Base-by-base conservation (phyloP, 2,797 vertebrate species). In the Hapalemur alaotrensis region DNA sequence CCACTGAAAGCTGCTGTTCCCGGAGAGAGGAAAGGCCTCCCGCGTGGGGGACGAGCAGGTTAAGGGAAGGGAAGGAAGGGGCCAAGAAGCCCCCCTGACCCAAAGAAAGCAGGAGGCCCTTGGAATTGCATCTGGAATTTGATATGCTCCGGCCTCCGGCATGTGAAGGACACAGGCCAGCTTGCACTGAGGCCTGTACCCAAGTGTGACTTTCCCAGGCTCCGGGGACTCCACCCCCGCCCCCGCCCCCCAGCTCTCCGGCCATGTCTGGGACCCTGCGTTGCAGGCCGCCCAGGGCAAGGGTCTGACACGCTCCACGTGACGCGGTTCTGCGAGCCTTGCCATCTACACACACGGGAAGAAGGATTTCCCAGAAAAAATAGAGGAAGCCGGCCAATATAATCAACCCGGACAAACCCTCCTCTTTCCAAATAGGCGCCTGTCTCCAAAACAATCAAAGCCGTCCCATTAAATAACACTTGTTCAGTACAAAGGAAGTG, bases 381-480 rank as follows among this genome's bases (percentile, higher is more conserved):
- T 57, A 98, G 59, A 79, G 17, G 0, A 90, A 95, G 96, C 91
- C 17, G 91, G 98, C 98, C 98, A 98, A 95, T 83, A 81, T 82
- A 97, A 98, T 97, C 98, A 98, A 48, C 93, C 96, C 92, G 32
- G 81, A 97, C 96, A 95, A 96, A 92, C 97, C 97, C 96, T 85
- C 92, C 95, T 97, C 97, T 95, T 94, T 50, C 93, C 95, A 96
- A 98, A 98, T 38, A 95, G 89, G 94, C 76, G 38, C 73, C 86
- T 92, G 91, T 97, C 94, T 98, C 98, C 98, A 98, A 98, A 98
- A 98, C 98, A 98, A 98, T 98, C 98, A 97, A 87, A 97, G 94
- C 95, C 54, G 95, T 79, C 85, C 89, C 90, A 67, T 98, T 98
- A 97, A 98, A 98, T 98, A 98, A 97, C 96, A 95, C 96, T 98